A percentile compares a stretch with the other conserved stretches of the same genome.
These are phyloP conservation scores for Tenthredo livida DNA, from an alignment of 2,888 invertebrate species.

Conservation along the genomic window DNA sequence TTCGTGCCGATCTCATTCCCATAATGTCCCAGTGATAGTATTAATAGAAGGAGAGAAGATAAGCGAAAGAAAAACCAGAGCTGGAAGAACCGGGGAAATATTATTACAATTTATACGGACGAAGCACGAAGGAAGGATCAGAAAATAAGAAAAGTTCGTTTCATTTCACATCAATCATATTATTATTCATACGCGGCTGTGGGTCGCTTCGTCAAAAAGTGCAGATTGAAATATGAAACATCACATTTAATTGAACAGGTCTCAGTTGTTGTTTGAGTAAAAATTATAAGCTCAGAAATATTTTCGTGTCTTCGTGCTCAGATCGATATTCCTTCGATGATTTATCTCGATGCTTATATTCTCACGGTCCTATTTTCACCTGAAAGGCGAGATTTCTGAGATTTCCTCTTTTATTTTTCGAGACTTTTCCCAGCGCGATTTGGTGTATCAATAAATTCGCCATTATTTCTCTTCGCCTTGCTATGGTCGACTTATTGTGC, in stretches of 20 bases:
- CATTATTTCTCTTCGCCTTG: constrained; percentile 43
- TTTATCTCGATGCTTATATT: constrained; percentile 7
- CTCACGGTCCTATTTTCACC: background rate
- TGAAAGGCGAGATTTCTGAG: background rate
- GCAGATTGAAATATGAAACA: background rate
- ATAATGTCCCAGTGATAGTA: constrained; percentile 6
- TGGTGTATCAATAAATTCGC: constrained; percentile 50
- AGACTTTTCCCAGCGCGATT: constrained; percentile 17
- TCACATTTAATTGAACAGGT: background rate
- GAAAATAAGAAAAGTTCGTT: background rate
- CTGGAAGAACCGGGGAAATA: background rate
- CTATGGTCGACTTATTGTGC: constrained; percentile 45
- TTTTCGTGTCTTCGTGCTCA: background rate
- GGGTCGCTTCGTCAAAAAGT: background rate
- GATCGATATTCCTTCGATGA: background rate
- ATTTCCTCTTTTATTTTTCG: constrained; percentile 1
- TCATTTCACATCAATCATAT: constrained; percentile 32
- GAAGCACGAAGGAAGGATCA: background rate
- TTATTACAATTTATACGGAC: constrained; percentile 26
- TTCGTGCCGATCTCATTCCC: constrained; percentile 35
- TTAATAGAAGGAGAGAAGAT: background rate
- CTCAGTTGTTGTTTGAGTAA: background rate
- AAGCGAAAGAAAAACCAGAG: background rate
- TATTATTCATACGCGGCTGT: background rate
- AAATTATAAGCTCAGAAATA: background rate